Percentiles rank a stretch among this genome's conserved stretches.
phyloP scores from a whole-genome alignment of 2,797 vertebrate genomes.

The Molothrus aeneus region DNA sequence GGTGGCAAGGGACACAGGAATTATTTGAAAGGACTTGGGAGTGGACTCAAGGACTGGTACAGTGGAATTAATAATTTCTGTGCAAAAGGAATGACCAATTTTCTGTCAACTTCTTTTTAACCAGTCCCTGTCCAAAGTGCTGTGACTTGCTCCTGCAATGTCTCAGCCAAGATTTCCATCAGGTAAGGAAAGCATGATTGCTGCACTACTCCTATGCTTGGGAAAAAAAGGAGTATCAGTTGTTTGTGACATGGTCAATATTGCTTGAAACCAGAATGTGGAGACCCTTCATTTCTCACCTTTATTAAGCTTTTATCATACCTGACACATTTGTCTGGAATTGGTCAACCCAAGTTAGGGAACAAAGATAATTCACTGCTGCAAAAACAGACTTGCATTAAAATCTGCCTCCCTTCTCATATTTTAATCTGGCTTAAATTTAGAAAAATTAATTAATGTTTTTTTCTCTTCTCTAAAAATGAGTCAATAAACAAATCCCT shows the following conservation, averaged over 20 bases:
- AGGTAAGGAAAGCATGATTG: neutral
- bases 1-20: neutral
- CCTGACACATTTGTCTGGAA: neutral
- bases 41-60: neutral
- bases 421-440: neutral
- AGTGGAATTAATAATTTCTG: neutral
- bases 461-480: neutral
- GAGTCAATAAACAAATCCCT: neutral
- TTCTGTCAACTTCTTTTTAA: neutral
- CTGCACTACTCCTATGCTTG: accelerated
- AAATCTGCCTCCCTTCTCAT: neutral
- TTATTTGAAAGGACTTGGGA: neutral
- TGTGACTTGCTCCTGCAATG: neutral
- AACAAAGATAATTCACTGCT: neutral
- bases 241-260: neutral
- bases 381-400: neutral
- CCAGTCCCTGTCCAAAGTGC: neutral
- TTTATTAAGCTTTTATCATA: neutral
- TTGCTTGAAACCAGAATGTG: neutral
- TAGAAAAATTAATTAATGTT: neutral
- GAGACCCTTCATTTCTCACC: neutral
- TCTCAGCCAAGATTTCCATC: neutral
- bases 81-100: neutral
- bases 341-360: neutral
- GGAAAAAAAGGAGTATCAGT: neutral